Evolutionary conservation across 2,113 vertebrate species (phyloP).

Genomic region (Petaurus breviceps): DNA sequence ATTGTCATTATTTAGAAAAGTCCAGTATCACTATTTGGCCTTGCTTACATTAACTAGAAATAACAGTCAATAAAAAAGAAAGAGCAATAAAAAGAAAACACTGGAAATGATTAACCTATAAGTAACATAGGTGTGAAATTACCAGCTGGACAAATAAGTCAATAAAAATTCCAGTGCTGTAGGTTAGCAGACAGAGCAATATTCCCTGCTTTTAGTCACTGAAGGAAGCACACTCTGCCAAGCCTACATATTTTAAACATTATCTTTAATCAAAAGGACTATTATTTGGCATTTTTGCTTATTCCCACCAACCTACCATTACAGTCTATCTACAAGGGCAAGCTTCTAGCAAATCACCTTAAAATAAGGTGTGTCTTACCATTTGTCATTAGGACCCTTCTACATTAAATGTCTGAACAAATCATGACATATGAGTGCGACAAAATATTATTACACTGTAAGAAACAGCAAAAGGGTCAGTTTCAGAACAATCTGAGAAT

Average conservation of each 20-base stretch:
- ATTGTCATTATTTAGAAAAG: background rate
- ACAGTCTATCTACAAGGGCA: background rate
- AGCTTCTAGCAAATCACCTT: background rate
- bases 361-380: background rate
- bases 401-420: background rate
- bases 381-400: background rate
- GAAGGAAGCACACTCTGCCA: background rate
- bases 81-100: background rate
- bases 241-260: background rate
- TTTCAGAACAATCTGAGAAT: background rate
- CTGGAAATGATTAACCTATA: conserved; percentile 5
- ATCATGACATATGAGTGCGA: background rate
- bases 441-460: background rate
- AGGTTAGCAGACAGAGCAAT: background rate
- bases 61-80: background rate
- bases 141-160: background rate
- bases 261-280: background rate
- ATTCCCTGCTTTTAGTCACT: background rate
- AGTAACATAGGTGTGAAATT: background rate
- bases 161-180: background rate
- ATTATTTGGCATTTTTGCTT: background rate
- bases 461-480: background rate
- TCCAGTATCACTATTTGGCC: background rate
- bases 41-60: conserved; percentile 13
- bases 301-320: too few species aligned